Conservation (phyloP, 2,797 vertebrate species). For the Staurois parvus region DNA sequence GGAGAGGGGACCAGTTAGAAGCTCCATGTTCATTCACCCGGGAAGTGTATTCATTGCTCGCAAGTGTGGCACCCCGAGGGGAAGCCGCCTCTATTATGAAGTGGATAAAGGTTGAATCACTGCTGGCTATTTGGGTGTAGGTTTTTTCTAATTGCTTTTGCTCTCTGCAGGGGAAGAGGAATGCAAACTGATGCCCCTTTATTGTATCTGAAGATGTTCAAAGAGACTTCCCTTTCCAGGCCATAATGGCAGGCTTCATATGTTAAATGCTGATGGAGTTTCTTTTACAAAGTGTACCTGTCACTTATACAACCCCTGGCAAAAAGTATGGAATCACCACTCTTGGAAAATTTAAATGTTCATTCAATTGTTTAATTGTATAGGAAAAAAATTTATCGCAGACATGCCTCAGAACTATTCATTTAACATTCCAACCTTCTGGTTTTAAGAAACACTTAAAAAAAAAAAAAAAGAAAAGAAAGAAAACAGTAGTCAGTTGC, state of each 20-base stretch:
- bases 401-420: too few species aligned
- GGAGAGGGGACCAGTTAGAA: slow-evolving; percentile 48
- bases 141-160: slow-evolving; percentile 58
- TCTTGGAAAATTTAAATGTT: too few species aligned
- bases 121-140: slow-evolving; percentile 61
- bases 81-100: slow-evolving; percentile 57
- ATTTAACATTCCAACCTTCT: too few species aligned
- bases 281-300: not conserved
- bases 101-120: slow-evolving; percentile 63
- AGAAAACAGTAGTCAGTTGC: too few species aligned
- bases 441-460: too few species aligned
- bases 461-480: too few species aligned
- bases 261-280: slow-evolving; percentile 17
- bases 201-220: slow-evolving; percentile 41
- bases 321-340: too few species aligned
- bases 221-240: slow-evolving; percentile 8
- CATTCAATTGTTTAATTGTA: too few species aligned
- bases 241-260: slow-evolving; percentile 23
- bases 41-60: slow-evolving; percentile 63
- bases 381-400: too few species aligned
- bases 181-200: slow-evolving; percentile 56
- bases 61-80: slow-evolving; percentile 53
- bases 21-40: slow-evolving; percentile 58
- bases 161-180: slow-evolving; percentile 44
- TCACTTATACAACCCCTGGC: too few species aligned